These are phyloP conservation scores for Ardeotis arabs DNA, from an alignment of 2,113 vertebrate genomes.

Conservation along the genomic window DNA sequence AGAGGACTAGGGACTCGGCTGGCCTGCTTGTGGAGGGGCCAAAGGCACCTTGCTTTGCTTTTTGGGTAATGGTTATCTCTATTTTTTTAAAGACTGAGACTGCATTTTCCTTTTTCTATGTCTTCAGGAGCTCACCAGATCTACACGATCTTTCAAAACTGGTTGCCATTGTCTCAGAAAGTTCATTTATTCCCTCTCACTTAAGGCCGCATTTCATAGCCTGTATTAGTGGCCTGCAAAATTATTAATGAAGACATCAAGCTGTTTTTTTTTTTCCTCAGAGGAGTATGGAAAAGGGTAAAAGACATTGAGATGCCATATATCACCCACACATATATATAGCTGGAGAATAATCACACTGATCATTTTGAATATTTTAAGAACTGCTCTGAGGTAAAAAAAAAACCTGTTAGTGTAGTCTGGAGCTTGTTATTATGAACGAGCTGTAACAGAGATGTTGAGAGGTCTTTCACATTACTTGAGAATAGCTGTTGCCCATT, in stretches of 20 bases:
- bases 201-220: neutral
- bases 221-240: neutral
- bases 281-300: neutral
- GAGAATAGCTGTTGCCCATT: neutral
- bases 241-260: neutral
- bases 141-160: neutral
- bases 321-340: neutral
- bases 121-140: neutral
- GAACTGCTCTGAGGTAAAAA: neutral
- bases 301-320: neutral
- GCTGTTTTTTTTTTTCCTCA: fast-evolving
- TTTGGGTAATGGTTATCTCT: neutral
- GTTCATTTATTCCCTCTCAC: neutral
- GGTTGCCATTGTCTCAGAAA: constrained; percentile 12
- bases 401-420: neutral
- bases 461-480: neutral
- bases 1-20: neutral
- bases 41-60: neutral
- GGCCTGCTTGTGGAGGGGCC: neutral
- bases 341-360: neutral
- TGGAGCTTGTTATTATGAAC: neutral
- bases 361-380: neutral
- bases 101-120: neutral
- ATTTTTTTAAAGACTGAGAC: neutral
- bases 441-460: neutral